These are phyloP conservation scores for Poecilia picta DNA, from an alignment of 2,797 vertebrate species.

Conservation along the genomic window DNA sequence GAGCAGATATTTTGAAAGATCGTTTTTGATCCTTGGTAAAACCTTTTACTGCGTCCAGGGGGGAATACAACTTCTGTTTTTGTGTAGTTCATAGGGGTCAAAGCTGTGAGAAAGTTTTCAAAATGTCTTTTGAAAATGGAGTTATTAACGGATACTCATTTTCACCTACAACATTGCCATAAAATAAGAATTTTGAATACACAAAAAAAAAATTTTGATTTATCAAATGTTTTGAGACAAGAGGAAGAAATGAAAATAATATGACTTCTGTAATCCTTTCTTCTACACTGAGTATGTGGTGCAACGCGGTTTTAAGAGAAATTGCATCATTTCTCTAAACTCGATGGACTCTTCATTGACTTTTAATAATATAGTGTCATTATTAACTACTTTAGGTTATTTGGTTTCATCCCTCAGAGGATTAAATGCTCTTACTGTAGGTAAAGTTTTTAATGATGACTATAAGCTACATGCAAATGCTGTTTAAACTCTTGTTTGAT, in stretches of 20 bases:
- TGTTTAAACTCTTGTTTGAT: constrained; percentile 13
- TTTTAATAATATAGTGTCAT: constrained; percentile 61
- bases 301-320: constrained; percentile 27
- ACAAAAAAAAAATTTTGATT: not conserved
- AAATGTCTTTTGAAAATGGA: constrained; percentile 5
- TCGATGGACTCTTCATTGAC: constrained; percentile 23
- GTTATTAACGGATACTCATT: not conserved
- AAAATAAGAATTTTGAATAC: not conserved
- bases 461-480: not conserved
- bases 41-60: constrained; percentile 8
- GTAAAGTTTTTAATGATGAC: constrained; percentile 38
- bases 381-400: constrained; percentile 36
- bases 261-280: constrained; percentile 1
- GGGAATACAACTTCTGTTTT: constrained; percentile 5
- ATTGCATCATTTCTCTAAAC: constrained; percentile 32
- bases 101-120: constrained; percentile 2
- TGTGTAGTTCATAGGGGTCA: constrained; percentile 6
- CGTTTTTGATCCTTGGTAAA: constrained; percentile 17
- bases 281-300: constrained; percentile 30
- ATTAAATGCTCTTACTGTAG: constrained; percentile 54
- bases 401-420: constrained; percentile 36
- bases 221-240: not conserved
- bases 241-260: constrained; percentile 4
- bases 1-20: constrained; percentile 38
- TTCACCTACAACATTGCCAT: constrained; percentile 1